These are phyloP conservation scores for Germaria angustata DNA, from an alignment of 2,888 invertebrate species.

Conservation along the genomic window DNA sequence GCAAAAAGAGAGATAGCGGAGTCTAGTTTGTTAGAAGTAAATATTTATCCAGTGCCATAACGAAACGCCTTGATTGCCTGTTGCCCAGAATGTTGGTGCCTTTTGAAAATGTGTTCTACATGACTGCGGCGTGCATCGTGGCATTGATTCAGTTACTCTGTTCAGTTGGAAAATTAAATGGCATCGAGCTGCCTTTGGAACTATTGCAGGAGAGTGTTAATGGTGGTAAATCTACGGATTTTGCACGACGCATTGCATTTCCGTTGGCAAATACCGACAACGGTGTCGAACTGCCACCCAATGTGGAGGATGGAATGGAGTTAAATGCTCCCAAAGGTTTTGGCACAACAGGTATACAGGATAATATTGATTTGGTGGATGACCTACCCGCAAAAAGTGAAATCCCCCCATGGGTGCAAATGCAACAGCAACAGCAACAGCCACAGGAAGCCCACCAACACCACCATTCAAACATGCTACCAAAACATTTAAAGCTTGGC, in stretches of 20 bases:
- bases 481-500: constrained; percentile 27
- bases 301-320: constrained; percentile 66
- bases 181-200: constrained; percentile 72
- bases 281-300: constrained; percentile 71
- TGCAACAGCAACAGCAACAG: constrained; percentile 46
- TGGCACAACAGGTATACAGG: not conserved
- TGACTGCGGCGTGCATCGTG: constrained; percentile 5
- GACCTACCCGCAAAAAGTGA: constrained; percentile 43
- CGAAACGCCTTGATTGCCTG: not conserved
- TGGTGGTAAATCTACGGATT: constrained; percentile 67
- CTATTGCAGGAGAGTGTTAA: constrained; percentile 68
- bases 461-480: constrained; percentile 35
- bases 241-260: constrained; percentile 67
- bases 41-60: not conserved
- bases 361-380: constrained; percentile 47
- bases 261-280: constrained; percentile 68
- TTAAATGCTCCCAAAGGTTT: constrained; percentile 26
- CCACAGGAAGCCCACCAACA: constrained; percentile 55
- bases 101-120: constrained; percentile 16
- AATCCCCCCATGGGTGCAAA: constrained; percentile 68
- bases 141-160: constrained; percentile 35
- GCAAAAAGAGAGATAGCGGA: not conserved
- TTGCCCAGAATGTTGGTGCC: constrained; percentile 12
- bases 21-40: not conserved
- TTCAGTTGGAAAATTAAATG: constrained; percentile 65